These are phyloP conservation scores for Globia sparganii DNA, from an alignment of 2,888 invertebrate genomes.

Conservation along the genomic window DNA sequence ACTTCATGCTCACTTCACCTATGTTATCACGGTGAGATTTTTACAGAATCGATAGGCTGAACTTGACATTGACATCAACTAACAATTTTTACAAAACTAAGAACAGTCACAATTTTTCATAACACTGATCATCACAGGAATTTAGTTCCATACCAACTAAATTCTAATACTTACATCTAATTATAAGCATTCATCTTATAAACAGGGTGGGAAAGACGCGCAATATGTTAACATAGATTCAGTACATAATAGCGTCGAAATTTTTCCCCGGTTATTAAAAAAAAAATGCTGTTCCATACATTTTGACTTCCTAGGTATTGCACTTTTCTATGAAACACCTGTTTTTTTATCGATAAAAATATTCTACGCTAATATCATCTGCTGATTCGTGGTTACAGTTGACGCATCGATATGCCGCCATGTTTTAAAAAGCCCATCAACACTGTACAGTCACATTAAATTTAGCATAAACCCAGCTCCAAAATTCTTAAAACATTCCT, in stretches of 20 bases:
- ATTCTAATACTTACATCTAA: neutral
- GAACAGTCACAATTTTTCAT: neutral
- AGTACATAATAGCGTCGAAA: neutral
- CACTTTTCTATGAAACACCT: no score
- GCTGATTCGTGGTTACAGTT: no score
- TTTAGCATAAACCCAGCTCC: conserved; percentile 2
- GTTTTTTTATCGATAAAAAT: no score
- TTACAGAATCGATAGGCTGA: no score
- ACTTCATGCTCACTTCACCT: no score
- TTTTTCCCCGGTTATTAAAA: neutral
- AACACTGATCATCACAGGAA: no score
- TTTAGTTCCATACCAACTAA: conserved; percentile 1
- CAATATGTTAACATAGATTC: no score
- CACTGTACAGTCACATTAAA: conserved; percentile 8
- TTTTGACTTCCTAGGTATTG: no score
- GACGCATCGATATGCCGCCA: neutral
- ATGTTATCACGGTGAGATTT: no score
- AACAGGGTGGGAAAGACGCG: no score
- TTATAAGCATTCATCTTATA: neutral
- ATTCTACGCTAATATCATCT: no score
- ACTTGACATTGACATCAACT: neutral
- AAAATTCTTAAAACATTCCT: conserved; percentile 18
- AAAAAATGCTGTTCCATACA: no score
- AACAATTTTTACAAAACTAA: conserved; percentile 1
- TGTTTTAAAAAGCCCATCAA: conserved; percentile 6